A percentile compares a stretch with the other conserved stretches of the same genome.
Conservation (phyloP, 2,797 vertebrate genomes). For the Tangara arthus region DNA sequence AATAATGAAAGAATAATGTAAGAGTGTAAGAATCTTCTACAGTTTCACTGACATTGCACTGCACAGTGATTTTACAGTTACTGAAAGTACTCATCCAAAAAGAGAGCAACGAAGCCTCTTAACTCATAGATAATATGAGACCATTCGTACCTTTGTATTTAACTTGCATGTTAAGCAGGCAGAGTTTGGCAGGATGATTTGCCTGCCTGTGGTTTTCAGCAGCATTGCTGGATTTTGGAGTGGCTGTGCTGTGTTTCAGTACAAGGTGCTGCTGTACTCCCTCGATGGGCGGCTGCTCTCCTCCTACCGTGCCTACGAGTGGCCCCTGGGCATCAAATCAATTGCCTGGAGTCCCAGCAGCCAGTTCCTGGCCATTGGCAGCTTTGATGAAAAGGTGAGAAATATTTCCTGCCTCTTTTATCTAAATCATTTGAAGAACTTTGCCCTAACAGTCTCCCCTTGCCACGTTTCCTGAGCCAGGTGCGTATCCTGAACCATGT, state of each 20-base stretch:
- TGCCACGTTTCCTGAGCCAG: constrained; percentile 53
- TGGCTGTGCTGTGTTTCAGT: constrained; percentile 72
- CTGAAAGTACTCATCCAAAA: neutral
- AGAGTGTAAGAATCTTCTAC: neutral
- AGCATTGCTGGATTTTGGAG: neutral
- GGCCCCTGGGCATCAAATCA: constrained; percentile 91
- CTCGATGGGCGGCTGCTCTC: constrained; percentile 91
- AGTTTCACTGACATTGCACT: neutral
- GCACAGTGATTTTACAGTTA: neutral
- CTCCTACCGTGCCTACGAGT: constrained; percentile 87
- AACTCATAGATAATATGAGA: neutral
- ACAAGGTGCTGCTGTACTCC: constrained; percentile 92
- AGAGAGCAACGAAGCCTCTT: neutral
- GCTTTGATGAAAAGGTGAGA: constrained; percentile 93
- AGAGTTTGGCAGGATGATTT: neutral
- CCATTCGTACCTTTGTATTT: neutral
- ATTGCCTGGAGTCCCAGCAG: constrained; percentile 94
- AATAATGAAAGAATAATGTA: neutral
- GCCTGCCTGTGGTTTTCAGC: neutral
- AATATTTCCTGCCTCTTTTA: neutral
- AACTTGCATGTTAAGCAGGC: neutral
- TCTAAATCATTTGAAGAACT: neutral
- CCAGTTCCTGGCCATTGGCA: constrained; percentile 93
- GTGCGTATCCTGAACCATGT: constrained; percentile 94
- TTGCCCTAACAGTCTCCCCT: neutral